Conservation (phyloP, 2,888 invertebrate genomes). For the Dolichopus griseipennis region DNA sequence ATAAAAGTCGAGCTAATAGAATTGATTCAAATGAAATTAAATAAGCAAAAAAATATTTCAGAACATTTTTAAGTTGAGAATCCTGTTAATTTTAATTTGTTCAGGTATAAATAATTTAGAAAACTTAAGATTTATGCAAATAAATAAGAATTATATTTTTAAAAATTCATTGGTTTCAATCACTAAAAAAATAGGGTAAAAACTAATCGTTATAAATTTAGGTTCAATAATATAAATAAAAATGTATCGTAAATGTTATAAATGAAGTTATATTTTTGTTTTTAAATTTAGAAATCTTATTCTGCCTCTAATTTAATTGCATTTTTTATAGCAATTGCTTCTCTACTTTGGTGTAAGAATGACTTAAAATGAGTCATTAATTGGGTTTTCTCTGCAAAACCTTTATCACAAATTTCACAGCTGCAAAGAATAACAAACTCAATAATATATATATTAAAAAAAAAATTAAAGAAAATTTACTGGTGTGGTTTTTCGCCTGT, state of each 20-base stretch:
- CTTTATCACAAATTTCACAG: slow-evolving; percentile 21
- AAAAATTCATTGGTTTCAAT: too few relatives aligned
- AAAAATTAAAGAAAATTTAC: not conserved
- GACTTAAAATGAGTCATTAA: slow-evolving; percentile 19
- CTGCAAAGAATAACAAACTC: slow-evolving; percentile 2
- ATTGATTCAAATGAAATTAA: not conserved
- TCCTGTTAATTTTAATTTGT: too few relatives aligned
- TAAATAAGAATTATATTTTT: too few relatives aligned
- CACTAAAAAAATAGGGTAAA: too few relatives aligned
- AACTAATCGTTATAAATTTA: too few relatives aligned
- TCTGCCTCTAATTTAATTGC: not conserved
- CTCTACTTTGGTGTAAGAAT: slow-evolving; percentile 14
- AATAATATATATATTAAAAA: not conserved
- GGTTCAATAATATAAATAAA: too few relatives aligned
- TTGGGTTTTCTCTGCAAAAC: slow-evolving; percentile 20
- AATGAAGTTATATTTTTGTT: too few relatives aligned
- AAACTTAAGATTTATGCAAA: too few relatives aligned
- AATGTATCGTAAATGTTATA: too few relatives aligned
- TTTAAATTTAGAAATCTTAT: not conserved
- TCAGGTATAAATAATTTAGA: too few relatives aligned
- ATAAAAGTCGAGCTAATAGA: slow-evolving; percentile 24
- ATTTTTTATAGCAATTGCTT: not conserved
- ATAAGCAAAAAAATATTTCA: not conserved
- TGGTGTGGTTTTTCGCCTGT: slow-evolving; percentile 18
- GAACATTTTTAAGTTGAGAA: too few relatives aligned